Base-by-base conservation (phyloP, 1,140 invertebrate genomes). In the Caenorhabditis inopinata region DNA sequence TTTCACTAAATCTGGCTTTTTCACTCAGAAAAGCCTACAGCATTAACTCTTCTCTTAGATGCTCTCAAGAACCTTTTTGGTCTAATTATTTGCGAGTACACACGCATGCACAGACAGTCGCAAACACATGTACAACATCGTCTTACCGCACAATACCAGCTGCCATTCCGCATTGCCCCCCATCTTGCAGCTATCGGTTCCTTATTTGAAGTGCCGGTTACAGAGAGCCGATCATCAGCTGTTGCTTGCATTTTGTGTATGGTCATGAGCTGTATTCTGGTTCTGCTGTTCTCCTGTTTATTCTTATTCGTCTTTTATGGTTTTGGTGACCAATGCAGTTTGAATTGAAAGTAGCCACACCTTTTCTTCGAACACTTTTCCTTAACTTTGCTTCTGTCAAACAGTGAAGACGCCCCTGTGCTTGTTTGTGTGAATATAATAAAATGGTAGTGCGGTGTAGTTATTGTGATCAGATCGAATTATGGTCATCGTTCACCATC, bases 31-130 rank as follows among this genome's bases (percentile, higher is more conserved):
- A 42, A 14, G 32, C 29, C 58, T 6, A 32, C 32, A 29, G 58
- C 58, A 68, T 68, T 68, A 68, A 68, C 58, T 68, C 58, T 42
- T 42, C 38, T 14, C 21, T 25, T 38, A 42, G 58, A 68, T 68
- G 58, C 58, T 68, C 58, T 68, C 58, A 68, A 68, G 58, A 68
- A 68, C 58, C 58, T 68, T 68, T 68, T 68, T 68, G 58, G 58
- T 68, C 58, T 68, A 68, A 68, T 68, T 68, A 68, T 68, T 68
- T 68, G 58, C 25, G 58, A 16, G 58, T 68, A 42, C 29, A 51
- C 48, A 68, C 58, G 38, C 32, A 68, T 4, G 11, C 5, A 38
- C 58, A 29, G 27, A 14, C n/a, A 29, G 48, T 23, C 21, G 9
- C 48, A 58, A 58, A 58, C 51, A 58, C 51, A 68, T 68, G 58